Evolutionary conservation across 2,888 invertebrate genomes (phyloP), one percentile per base, ranked within the genome.

Genomic region (Pinctada fucata): DNA sequence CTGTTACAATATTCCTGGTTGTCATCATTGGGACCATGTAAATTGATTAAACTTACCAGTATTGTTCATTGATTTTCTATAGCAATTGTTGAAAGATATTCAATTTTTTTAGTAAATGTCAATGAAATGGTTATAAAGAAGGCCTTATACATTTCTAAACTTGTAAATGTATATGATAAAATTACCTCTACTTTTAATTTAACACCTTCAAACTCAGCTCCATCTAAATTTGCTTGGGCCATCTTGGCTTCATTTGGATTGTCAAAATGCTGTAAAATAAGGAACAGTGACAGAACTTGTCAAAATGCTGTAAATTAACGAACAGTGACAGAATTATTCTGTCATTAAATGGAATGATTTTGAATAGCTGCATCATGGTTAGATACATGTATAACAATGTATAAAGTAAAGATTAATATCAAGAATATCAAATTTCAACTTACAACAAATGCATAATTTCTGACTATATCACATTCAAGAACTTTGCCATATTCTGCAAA

Each of bases 171-270:
- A 31, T 31, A 31, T 31, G 31, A 31, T 58, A 73, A 49, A 68
- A 77, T 82, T 82, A 89, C 95, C 94, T 98, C 97, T 89, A 98
- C 97, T 94, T 97, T 97, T 94, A 98, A 96, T 85, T 96, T 96
- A 93, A 96, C 96, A 82, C 97, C 98, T 94, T 97, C 97, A 90
- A 98, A 96, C 92, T 96, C 95, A 93, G 95, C 95, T 89, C 97
- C 97, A 94, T 98, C 97, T 92, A 98, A 94, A 91, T 97, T 97
- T 94, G 96, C 96, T 93, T 97, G 96, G 83, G 97, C 97, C 88
- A 96, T 96, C 93, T 96, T 95, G 87, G 98, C 96, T 94, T 97
- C 97, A 91, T 97, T 96, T 93, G 96, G 95, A 92, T 96, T 96
- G 93, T 97, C 97, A 94, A 97, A 95, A 94, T 98, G 97, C 94